These are phyloP conservation scores for Leucophenga montana DNA, from an alignment of 2,888 invertebrate species.

Conservation along the genomic window DNA sequence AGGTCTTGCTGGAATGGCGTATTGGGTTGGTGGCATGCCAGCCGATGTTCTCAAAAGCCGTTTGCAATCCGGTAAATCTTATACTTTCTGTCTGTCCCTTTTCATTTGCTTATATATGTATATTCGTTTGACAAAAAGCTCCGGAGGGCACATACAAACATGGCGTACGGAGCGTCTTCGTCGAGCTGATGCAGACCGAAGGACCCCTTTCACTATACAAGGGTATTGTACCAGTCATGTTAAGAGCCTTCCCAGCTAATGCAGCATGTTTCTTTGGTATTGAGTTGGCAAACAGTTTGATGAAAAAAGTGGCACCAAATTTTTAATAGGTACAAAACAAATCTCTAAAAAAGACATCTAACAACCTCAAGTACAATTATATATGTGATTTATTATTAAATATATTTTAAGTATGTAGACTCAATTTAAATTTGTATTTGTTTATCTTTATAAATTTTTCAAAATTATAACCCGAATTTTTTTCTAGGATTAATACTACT, in stretches of 20 bases:
- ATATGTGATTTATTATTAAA: no score
- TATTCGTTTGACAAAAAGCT: conserved; percentile 75
- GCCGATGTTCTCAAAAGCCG: conserved; percentile 98
- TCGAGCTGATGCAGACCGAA: conserved; percentile 87
- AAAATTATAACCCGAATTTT: background rate
- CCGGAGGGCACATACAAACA: conserved; percentile 94
- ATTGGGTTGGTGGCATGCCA: conserved; percentile 97
- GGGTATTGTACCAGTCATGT: conserved; percentile 94
- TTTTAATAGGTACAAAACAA: conserved; percentile 37
- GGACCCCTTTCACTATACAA: conserved; percentile 92
- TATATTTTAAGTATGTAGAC: no score
- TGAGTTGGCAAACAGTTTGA: conserved; percentile 82
- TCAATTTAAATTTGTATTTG: no score
- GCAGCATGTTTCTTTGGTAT: conserved; percentile 98
- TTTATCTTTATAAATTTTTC: background rate
- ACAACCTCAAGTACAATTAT: no score
- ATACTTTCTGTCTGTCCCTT: background rate
- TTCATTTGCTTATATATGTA: background rate
- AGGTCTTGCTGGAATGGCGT: conserved; percentile 95
- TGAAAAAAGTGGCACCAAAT: conserved; percentile 73
- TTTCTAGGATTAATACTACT: background rate
- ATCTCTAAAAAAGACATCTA: background rate
- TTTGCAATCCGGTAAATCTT: conserved; percentile 85
- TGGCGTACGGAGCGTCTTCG: conserved; percentile 92
- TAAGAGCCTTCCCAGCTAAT: conserved; percentile 98